Conservation (phyloP, 2,888 invertebrate species). For the Icerya purchasi region DNA sequence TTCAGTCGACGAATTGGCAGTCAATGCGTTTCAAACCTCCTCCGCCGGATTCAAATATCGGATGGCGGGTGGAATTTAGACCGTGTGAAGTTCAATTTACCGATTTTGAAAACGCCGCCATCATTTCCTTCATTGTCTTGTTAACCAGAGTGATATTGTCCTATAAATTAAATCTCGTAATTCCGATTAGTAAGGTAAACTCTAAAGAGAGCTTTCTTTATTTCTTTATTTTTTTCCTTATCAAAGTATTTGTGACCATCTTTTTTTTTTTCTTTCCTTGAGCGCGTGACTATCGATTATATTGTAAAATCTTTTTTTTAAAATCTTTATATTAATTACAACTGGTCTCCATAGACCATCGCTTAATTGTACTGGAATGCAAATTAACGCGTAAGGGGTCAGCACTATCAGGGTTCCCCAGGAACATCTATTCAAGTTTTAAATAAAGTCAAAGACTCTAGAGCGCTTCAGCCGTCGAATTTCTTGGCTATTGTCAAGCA, state of each 20-base stretch:
- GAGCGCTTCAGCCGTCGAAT: too few relatives aligned
- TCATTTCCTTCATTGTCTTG: slow-evolving; percentile 91
- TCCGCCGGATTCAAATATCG: slow-evolving; percentile 83
- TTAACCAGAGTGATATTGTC: slow-evolving; percentile 90
- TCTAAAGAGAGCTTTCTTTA: background rate
- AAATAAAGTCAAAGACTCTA: too few relatives aligned
- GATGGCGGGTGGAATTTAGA: slow-evolving; percentile 98
- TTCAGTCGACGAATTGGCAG: slow-evolving; percentile 98
- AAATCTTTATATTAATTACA: too few relatives aligned
- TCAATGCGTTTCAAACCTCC: slow-evolving; percentile 98
- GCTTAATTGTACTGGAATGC: too few relatives aligned
- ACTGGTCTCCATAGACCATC: too few relatives aligned
- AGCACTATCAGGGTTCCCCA: too few relatives aligned
- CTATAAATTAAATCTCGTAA: slow-evolving; percentile 83
- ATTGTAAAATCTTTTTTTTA: too few relatives aligned
- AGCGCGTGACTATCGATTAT: too few relatives aligned
- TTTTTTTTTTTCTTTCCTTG: background rate
- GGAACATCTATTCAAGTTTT: too few relatives aligned
- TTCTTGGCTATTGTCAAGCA: too few relatives aligned
- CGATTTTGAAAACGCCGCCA: slow-evolving; percentile 98
- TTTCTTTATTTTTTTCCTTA: background rate
- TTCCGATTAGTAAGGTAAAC: slow-evolving; percentile 82
- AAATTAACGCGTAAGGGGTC: too few relatives aligned
- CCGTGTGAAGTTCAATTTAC: slow-evolving; percentile 97
- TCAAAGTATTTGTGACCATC: background rate